Percentiles rank a stretch among this genome's conserved stretches.
Conservation (phyloP, 2,113 vertebrate species). For the Mastomys coucha region DNA sequence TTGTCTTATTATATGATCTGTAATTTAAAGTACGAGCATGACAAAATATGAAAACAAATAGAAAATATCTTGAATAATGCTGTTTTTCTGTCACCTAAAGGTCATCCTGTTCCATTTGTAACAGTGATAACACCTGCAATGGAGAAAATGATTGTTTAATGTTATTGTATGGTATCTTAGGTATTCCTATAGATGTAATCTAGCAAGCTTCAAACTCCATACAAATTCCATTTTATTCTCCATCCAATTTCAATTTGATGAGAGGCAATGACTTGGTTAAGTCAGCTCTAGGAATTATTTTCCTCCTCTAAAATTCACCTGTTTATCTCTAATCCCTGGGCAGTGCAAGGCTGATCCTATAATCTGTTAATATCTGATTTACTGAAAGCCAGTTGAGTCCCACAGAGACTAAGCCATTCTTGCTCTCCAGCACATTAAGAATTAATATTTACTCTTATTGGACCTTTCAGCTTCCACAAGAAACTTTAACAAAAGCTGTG, state of each 20-base stretch:
- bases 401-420: slow-evolving; percentile 81
- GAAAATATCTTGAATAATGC: neutral
- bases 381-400: slow-evolving; percentile 75
- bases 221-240: neutral
- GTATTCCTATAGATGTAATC: neutral
- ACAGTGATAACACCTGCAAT: neutral
- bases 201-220: slow-evolving; percentile 7
- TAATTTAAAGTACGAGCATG: slow-evolving; percentile 23
- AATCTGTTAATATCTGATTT: slow-evolving; percentile 86
- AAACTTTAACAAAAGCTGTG: slow-evolving; percentile 86
- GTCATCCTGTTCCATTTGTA: neutral
- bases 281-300: slow-evolving; percentile 79
- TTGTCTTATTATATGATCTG: neutral
- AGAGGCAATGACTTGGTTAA: slow-evolving; percentile 82
- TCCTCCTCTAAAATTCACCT: slow-evolving; percentile 78
- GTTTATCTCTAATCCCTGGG: slow-evolving; percentile 81
- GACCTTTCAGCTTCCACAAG: slow-evolving; percentile 83
- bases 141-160: neutral
- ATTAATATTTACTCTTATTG: slow-evolving; percentile 87
- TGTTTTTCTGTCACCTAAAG: neutral
- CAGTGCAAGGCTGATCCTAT: slow-evolving; percentile 75
- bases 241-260: slow-evolving; percentile 75
- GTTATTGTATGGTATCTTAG: neutral
- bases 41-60: neutral
- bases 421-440: slow-evolving; percentile 81